Evolutionary conservation across 1,140 invertebrate species (phyloP).

Genomic region (Drepana arcuata): DNA sequence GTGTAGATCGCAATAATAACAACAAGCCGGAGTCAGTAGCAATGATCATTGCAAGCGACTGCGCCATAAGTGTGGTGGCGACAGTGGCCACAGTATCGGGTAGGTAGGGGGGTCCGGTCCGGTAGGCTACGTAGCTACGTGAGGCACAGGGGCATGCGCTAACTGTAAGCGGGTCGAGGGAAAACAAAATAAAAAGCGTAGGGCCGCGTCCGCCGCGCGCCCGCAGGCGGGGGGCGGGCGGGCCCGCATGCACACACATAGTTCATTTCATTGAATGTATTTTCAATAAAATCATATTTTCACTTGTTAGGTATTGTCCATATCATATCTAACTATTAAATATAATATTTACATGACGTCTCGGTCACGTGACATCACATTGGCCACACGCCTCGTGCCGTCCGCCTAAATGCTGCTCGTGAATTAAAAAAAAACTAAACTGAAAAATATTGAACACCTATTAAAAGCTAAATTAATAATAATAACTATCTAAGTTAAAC

Average conservation of each 20-base stretch:
- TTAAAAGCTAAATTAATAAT: constrained; percentile 61
- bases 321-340: constrained; percentile 57
- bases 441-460: constrained; percentile 67
- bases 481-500: constrained; percentile 61
- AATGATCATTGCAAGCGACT: too few relatives aligned
- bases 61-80: too few relatives aligned
- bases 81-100: too few relatives aligned
- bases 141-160: too few relatives aligned
- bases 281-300: constrained; percentile 64
- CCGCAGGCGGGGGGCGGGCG: too few relatives aligned
- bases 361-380: constrained; percentile 13
- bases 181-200: too few relatives aligned
- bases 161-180: too few relatives aligned
- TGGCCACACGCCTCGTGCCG: constrained; percentile 9
- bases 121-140: too few relatives aligned
- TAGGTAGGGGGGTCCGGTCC: too few relatives aligned
- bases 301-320: constrained; percentile 71
- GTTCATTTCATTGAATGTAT: constrained; percentile 65
- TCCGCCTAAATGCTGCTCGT: constrained; percentile 38
- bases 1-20: too few relatives aligned
- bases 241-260: constrained; percentile 26
- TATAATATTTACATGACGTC: constrained; percentile 53
- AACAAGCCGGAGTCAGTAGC: too few relatives aligned
- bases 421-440: constrained; percentile 32
- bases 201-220: constrained; percentile 6